Conservation (phyloP, 2,113 vertebrate species). For the Naja naja region DNA sequence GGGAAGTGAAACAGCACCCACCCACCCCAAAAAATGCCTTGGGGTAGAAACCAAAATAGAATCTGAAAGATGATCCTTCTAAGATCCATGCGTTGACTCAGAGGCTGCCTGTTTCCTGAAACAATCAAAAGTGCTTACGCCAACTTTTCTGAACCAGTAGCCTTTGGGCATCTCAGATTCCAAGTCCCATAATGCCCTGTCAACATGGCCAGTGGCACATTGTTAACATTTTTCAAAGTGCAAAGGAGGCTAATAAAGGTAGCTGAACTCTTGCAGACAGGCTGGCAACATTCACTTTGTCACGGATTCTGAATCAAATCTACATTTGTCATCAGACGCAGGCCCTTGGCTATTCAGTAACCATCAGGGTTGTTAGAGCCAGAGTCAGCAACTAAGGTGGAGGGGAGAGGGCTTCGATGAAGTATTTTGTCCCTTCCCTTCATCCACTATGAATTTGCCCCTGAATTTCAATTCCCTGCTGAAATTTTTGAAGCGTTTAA, state of each 20-base stretch:
- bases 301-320: not conserved
- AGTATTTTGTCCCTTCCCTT: not conserved
- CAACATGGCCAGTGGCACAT: not conserved
- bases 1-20: not conserved
- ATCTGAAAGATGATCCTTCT: slow-evolving; percentile 2
- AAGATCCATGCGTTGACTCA: not conserved
- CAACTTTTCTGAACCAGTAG: not conserved
- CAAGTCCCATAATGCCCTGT: not conserved
- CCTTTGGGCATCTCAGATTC: not conserved
- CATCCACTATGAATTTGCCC: not conserved
- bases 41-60: not conserved
- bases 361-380: not conserved
- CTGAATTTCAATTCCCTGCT: not conserved
- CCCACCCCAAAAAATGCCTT: not conserved
- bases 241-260: not conserved
- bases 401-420: not conserved
- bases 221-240: not conserved
- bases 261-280: not conserved
- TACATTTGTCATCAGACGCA: not conserved
- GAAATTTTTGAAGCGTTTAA: not conserved
- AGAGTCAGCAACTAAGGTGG: not conserved
- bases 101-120: not conserved
- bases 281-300: not conserved
- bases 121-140: not conserved
- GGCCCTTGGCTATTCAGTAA: not conserved